These are phyloP conservation scores for Heteractis magnifica DNA, from an alignment of 92 coral and sea anemone genomes.

Conservation along the genomic window DNA sequence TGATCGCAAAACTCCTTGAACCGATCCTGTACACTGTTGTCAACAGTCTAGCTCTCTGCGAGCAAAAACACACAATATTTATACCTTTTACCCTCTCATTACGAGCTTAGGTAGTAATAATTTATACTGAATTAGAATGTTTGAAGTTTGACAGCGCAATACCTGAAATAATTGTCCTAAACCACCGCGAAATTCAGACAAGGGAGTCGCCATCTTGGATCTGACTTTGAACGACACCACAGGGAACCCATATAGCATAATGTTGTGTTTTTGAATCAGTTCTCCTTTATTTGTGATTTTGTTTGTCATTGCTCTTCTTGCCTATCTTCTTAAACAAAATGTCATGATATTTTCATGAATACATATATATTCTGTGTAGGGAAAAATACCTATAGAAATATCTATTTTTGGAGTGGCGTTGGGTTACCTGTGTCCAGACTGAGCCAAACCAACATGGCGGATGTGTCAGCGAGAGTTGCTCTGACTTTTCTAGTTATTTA, in stretches of 20 bases:
- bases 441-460: too few relatives aligned
- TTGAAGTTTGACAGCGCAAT: not conserved
- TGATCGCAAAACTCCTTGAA: not conserved
- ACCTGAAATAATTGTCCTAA: conserved; percentile 30
- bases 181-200: conserved; percentile 27
- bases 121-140: not conserved
- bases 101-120: not conserved
- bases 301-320: not conserved
- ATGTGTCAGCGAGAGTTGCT: too few relatives aligned
- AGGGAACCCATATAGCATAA: not conserved
- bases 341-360: too few relatives aligned
- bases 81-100: not conserved
- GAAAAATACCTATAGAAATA: too few relatives aligned
- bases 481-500: too few relatives aligned
- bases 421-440: too few relatives aligned
- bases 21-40: not conserved
- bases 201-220: conserved; percentile 74
- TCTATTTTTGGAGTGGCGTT: too few relatives aligned
- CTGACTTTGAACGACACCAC: not conserved
- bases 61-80: not conserved
- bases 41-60: conserved; percentile 7
- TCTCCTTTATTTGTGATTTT: not conserved
- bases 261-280: not conserved
- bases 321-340: not conserved
- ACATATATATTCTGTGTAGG: too few relatives aligned